Percentiles rank a stretch among this genome's conserved stretches.
phyloP scores from a whole-genome alignment of 1,140 invertebrate genomes.

The Teleogryllus occipitalis region DNA sequence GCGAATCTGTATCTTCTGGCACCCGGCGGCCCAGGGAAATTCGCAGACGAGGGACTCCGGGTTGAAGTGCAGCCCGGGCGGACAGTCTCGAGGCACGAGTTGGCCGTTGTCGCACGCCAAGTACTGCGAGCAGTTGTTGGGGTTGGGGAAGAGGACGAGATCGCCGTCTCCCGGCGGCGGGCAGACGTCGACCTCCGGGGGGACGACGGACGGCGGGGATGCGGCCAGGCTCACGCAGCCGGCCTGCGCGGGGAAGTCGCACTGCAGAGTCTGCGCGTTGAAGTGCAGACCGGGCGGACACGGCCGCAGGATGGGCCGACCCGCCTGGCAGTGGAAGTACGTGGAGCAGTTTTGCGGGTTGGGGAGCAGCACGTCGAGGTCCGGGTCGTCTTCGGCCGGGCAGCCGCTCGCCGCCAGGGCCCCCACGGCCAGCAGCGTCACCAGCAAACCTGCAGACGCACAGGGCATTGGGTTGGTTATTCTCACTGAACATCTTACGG shows the following conservation, averaged over 20 bases:
- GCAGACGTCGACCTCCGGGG: background rate
- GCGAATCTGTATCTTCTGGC: background rate
- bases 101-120: conserved; percentile 25
- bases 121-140: conserved; percentile 25
- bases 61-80: conserved; percentile 25
- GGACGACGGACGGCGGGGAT: background rate
- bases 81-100: conserved; percentile 19
- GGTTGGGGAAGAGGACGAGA: conserved; percentile 23
- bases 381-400: background rate
- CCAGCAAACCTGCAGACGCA: background rate
- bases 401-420: background rate
- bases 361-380: conserved; percentile 15
- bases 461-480: no score
- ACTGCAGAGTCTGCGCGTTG: conserved; percentile 26
- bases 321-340: conserved; percentile 33
- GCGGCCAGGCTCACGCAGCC: conserved; percentile 9
- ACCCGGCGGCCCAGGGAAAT: conserved; percentile 19
- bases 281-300: conserved; percentile 26
- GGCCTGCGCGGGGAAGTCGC: conserved; percentile 28
- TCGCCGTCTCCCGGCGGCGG: background rate
- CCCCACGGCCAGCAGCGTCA: background rate
- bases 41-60: conserved; percentile 28
- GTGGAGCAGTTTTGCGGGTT: conserved; percentile 28
- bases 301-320: conserved; percentile 25
- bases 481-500: no score